Evolutionary conservation across 2,113 vertebrate genomes (phyloP).

Genomic region (Nothobranchius furzeri): DNA sequence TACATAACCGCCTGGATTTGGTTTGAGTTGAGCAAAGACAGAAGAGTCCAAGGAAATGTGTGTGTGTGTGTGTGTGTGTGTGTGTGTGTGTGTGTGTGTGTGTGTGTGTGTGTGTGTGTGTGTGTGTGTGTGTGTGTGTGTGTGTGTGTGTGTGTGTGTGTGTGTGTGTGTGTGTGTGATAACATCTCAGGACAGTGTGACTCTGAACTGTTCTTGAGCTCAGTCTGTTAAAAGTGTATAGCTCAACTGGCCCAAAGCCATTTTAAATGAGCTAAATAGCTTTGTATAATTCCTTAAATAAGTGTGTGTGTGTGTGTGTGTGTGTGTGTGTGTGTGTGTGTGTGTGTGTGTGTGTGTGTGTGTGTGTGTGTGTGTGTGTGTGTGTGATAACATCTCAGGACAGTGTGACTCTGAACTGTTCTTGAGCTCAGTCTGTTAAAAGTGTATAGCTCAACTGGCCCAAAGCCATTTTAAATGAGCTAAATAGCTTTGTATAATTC

Average conservation of each 20-base stretch:
- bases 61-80: background rate
- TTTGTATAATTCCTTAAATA: conserved; percentile 14
- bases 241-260: conserved; percentile 60
- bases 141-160: too few relatives aligned
- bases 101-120: too few relatives aligned
- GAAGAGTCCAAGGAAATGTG: conserved; percentile 26
- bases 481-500: conserved; percentile 41
- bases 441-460: conserved; percentile 63
- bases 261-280: conserved; percentile 65
- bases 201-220: conserved; percentile 47
- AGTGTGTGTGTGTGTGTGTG: too few relatives aligned
- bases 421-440: conserved; percentile 51
- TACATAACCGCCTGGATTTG: conserved; percentile 35
- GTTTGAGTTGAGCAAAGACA: conserved; percentile 10
- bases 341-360: too few relatives aligned
- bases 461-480: conserved; percentile 66
- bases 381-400: conserved; percentile 8
- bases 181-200: conserved; percentile 25
- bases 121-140: too few relatives aligned
- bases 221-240: conserved; percentile 59
- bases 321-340: too few relatives aligned
- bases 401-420: conserved; percentile 36
- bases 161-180: too few relatives aligned
- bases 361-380: background rate
- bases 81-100: too few relatives aligned